Evolutionary conservation across 2,797 vertebrate genomes (phyloP), one percentile per base, ranked within the genome.

Genomic region (Molothrus ater): DNA sequence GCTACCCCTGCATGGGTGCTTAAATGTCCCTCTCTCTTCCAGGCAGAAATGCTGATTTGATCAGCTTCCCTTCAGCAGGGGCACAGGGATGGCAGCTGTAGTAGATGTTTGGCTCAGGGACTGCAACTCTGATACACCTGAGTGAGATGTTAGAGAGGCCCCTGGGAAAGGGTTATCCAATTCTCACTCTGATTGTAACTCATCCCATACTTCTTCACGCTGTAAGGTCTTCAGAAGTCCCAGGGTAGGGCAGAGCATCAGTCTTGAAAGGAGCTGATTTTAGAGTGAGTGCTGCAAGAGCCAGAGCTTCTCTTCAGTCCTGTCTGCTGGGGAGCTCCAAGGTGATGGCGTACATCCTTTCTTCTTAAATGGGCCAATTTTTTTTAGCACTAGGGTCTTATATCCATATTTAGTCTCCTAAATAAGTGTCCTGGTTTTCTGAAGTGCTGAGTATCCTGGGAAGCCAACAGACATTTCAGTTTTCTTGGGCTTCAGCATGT

Each of bases 351-450:
- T 80, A 87, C 90, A 92, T 94, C 80, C 83, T 95, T 96, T 96
- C 78, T 96, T 95, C 92, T 87, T 96, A 96, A 96, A 92, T 96
- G 95, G 96, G 94, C 71, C 95, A 94, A 71, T 78, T 92, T 95
- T 94, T 97, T 96, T 92, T 96, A 96, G 93, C 76, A 34, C 90
- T 76, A 60, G 91, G 82, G 71, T 83, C 91, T 94, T 95, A 92
- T 88, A 95, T 93, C 96, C 86, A 82, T 96, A 96, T 96, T 95
- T 96, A 95, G 95, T 54, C 71, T 95, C 86, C 95, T 94, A 78
- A 97, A 94, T 94, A 96, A 94, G 64, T 95, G 96, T 88, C 94
- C 95, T 96, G 88, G 50, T 96, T 97, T 97, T 95, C 84, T 8
- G 7, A 87, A 94, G 61, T 91, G 88, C 91, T 92, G 90, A 86